phyloP scores from a whole-genome alignment of 2,888 invertebrate genomes.

The Leptopilina myrica region DNA sequence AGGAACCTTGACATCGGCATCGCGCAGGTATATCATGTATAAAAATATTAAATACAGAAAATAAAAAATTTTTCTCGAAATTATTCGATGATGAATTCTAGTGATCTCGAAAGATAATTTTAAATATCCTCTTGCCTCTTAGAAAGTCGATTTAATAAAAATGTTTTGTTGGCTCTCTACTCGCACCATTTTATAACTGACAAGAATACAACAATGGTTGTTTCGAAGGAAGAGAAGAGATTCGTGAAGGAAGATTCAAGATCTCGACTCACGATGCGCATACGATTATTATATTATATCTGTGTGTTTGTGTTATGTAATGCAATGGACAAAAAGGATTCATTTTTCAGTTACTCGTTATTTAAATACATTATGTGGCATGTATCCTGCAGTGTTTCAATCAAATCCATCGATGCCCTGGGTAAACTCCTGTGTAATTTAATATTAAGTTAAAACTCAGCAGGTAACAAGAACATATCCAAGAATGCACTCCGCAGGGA shows the following conservation, averaged over 20 bases:
- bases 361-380: not conserved
- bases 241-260: not conserved
- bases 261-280: constrained; percentile 28
- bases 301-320: constrained; percentile 2
- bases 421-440: constrained; percentile 20
- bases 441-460: constrained; percentile 37
- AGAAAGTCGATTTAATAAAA: constrained; percentile 8
- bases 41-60: too few relatives aligned
- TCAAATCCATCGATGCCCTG: constrained; percentile 24
- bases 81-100: not conserved
- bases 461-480: constrained; percentile 10
- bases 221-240: not conserved
- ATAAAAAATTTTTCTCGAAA: too few relatives aligned
- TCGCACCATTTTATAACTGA: not conserved
- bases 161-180: not conserved
- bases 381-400: constrained; percentile 26
- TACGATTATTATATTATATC: constrained; percentile 5
- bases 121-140: not conserved
- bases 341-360: constrained; percentile 31
- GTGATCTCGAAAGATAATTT: constrained; percentile 22
- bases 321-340: not conserved
- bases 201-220: constrained; percentile 25
- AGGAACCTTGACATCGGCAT: too few relatives aligned
- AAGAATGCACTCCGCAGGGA: constrained; percentile 12
- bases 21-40: too few relatives aligned